These are phyloP conservation scores for Prionailurus bengalensis DNA, from an alignment of 2,113 vertebrate genomes.

Conservation along the genomic window DNA sequence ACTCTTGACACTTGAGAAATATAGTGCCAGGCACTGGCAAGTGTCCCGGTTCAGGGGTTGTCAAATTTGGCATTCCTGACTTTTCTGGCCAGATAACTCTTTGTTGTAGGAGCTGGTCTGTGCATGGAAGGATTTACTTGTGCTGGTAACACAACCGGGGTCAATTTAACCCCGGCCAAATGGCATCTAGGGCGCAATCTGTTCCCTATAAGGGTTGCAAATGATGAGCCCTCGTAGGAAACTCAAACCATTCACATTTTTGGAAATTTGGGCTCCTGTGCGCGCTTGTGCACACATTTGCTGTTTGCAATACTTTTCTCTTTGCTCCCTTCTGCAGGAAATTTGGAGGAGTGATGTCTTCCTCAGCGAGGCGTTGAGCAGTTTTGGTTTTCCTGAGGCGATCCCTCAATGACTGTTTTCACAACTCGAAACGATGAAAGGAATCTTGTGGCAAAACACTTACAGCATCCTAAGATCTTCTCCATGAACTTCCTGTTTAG, in stretches of 20 bases:
- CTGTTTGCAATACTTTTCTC: background rate
- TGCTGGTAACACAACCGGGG: background rate
- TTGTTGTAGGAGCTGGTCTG: too few relatives aligned
- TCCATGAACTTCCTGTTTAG: slow-evolving; percentile 49
- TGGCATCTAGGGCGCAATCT: slow-evolving; percentile 51
- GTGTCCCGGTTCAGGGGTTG: background rate
- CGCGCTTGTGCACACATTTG: background rate
- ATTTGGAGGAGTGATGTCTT: slow-evolving; percentile 6
- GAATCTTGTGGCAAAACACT: background rate
- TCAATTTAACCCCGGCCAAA: background rate
- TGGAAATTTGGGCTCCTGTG: background rate
- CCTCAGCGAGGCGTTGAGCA: background rate
- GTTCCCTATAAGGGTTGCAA: background rate
- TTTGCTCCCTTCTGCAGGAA: background rate
- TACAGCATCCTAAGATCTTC: slow-evolving; percentile 50
- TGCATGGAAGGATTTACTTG: slow-evolving; percentile 50
- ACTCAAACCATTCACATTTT: slow-evolving; percentile 26
- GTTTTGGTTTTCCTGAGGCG: slow-evolving; percentile 35
- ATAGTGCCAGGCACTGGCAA: background rate
- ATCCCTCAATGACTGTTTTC: slow-evolving; percentile 51
- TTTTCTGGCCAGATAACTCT: background rate
- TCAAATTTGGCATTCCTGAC: background rate
- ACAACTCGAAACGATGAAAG: slow-evolving; percentile 8
- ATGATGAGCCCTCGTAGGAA: background rate
- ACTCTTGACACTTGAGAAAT: background rate